These are phyloP conservation scores for Macropis europaea DNA, from an alignment of 2,888 invertebrate species.

Conservation along the genomic window DNA sequence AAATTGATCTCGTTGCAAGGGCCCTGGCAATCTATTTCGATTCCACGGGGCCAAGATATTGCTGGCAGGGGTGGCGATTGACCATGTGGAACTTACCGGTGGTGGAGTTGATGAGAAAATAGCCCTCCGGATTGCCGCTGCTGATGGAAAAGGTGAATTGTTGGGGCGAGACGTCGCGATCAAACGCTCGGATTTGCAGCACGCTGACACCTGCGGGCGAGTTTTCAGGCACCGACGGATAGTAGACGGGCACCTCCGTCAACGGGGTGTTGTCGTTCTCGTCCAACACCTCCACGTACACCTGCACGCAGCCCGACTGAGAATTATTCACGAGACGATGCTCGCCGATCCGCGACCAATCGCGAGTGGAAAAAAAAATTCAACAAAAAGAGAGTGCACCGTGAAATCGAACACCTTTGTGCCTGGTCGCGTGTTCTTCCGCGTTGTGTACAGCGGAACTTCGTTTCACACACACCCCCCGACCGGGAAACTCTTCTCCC, in stretches of 20 bases:
- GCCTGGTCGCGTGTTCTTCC: neutral
- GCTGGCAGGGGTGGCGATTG: slow-evolving; percentile 16
- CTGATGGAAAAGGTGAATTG: slow-evolving; percentile 90
- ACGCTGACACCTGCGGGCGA: slow-evolving; percentile 87
- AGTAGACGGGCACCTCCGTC: slow-evolving; percentile 92
- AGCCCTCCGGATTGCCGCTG: slow-evolving; percentile 94
- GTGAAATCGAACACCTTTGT: neutral
- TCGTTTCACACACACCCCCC: too few relatives aligned
- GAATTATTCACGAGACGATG: slow-evolving; percentile 35
- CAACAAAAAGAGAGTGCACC: slow-evolving; percentile 16
- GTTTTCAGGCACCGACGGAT: slow-evolving; percentile 90
- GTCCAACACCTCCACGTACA: slow-evolving; percentile 92
- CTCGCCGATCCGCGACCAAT: neutral
- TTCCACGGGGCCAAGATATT: slow-evolving; percentile 33
- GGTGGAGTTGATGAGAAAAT: slow-evolving; percentile 91
- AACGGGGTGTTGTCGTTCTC: slow-evolving; percentile 97
- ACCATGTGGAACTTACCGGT: slow-evolving; percentile 84
- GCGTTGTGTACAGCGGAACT: neutral
- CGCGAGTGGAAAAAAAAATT: slow-evolving; percentile 27
- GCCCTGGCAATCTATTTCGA: slow-evolving; percentile 36
- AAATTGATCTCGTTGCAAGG: slow-evolving; percentile 46
- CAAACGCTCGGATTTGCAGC: slow-evolving; percentile 88
- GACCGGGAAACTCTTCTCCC: too few relatives aligned
- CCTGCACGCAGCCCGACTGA: slow-evolving; percentile 79
- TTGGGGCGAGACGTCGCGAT: slow-evolving; percentile 87